These are phyloP conservation scores for Rhinoderma darwinii DNA, from an alignment of 2,113 vertebrate species.

Conservation along the genomic window DNA sequence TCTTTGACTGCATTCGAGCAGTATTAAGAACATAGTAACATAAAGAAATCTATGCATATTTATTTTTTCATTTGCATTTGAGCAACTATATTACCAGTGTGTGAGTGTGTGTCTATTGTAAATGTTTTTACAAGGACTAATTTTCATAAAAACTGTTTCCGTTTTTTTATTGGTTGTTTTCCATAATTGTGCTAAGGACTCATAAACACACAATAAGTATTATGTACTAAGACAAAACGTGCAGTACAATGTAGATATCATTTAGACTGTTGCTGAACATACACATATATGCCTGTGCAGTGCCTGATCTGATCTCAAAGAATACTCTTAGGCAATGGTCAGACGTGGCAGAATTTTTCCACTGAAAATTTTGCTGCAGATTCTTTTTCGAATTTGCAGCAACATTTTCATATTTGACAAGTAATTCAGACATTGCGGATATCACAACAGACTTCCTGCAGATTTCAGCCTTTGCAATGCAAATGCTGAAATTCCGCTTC, in stretches of 20 bases:
- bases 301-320: no score
- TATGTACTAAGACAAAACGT: neutral
- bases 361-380: no score
- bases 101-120: neutral
- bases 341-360: no score
- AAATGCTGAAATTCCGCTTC: no score
- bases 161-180: neutral
- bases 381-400: no score
- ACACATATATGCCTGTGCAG: no score
- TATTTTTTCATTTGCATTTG: neutral
- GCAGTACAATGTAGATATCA: neutral
- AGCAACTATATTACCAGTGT: neutral
- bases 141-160: neutral
- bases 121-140: neutral
- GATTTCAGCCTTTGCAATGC: no score
- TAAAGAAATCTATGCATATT: neutral
- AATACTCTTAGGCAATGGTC: no score
- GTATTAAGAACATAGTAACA: neutral
- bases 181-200: neutral
- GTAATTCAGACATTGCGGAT: no score
- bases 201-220: neutral
- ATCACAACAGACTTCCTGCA: no score
- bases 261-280: no score
- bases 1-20: neutral
- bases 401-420: no score